These are phyloP conservation scores for Camponotus fellah DNA, from an alignment of 2,888 invertebrate species.

Conservation along the genomic window DNA sequence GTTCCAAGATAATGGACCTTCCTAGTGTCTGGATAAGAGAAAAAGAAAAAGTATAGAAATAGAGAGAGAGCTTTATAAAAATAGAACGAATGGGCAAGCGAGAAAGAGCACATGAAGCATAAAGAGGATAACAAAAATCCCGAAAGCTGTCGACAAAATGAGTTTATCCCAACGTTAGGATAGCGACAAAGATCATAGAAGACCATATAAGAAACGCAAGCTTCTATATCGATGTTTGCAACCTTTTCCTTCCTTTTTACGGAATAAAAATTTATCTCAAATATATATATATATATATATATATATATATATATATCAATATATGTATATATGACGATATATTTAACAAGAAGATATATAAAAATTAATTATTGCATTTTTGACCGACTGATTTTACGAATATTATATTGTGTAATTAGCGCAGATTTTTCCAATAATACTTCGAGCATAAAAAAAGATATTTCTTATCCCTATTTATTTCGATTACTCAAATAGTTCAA, in stretches of 20 bases:
- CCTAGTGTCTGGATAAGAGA: conserved; percentile 57
- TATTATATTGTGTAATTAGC: background rate
- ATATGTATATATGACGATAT: background rate
- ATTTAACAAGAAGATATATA: background rate
- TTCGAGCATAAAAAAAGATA: background rate
- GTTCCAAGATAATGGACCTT: conserved; percentile 73
- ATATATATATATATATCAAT: background rate
- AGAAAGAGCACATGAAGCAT: conserved; percentile 43
- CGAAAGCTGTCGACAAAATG: conserved; percentile 59
- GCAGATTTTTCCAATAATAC: background rate
- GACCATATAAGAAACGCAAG: conserved; percentile 32
- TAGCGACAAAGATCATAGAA: conserved; percentile 48
- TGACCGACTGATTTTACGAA: background rate
- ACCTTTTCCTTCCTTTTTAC: background rate
- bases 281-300: too few relatives aligned
- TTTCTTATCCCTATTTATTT: background rate
- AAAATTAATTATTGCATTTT: background rate
- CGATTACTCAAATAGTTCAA: background rate
- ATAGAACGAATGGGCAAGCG: conserved; percentile 34
- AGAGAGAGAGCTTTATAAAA: conserved; percentile 28
- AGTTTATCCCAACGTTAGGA: conserved; percentile 64
- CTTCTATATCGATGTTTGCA: conserved; percentile 9
- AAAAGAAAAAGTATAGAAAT: conserved; percentile 41
- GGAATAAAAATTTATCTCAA: conserved; percentile 10
- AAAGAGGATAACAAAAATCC: conserved; percentile 66